Evolutionary conservation across 2,113 vertebrate genomes (phyloP).

Genomic region (Leucopternis melanops): DNA sequence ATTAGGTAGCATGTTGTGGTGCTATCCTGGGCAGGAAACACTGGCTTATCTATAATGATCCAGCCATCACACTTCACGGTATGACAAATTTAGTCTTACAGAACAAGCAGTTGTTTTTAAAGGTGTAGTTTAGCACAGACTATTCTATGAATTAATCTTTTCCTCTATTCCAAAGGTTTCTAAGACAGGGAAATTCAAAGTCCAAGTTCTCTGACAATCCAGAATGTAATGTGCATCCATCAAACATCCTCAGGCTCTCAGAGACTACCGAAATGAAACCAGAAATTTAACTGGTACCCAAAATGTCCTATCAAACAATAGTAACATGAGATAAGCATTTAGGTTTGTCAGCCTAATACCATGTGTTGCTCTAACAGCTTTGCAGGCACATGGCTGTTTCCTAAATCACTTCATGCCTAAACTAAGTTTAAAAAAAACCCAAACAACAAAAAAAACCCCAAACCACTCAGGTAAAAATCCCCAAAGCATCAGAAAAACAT

Average conservation of each 20-base stretch:
- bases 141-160: background rate
- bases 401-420: background rate
- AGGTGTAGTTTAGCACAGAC: background rate
- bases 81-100: background rate
- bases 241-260: background rate
- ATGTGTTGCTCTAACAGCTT: background rate
- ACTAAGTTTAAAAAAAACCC: background rate
- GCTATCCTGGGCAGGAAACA: background rate
- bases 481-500: background rate
- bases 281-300: background rate
- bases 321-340: background rate
- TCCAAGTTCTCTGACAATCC: background rate
- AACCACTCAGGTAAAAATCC: background rate
- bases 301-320: background rate
- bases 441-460: too few relatives aligned
- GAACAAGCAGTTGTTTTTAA: background rate
- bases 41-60: background rate
- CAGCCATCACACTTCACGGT: background rate
- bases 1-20: background rate
- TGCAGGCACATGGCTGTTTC: background rate
- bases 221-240: background rate
- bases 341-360: background rate
- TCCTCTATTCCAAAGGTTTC: background rate
- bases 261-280: background rate
- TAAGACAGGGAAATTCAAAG: background rate